These are phyloP conservation scores for Premnoplex brunnescens DNA, from an alignment of 2,797 vertebrate genomes.

Conservation along the genomic window DNA sequence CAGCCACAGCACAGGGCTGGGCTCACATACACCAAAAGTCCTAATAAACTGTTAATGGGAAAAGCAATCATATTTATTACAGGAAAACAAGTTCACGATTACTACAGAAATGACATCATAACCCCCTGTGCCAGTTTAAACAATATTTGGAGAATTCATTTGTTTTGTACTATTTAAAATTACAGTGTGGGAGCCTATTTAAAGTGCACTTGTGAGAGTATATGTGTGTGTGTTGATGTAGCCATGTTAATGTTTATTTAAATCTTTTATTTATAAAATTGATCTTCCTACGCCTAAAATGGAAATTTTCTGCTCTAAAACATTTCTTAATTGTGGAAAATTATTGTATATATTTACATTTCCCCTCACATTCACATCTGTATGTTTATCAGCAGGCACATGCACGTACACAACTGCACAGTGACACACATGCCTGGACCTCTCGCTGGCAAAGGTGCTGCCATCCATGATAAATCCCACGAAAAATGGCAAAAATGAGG, in stretches of 20 bases:
- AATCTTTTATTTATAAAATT: slow-evolving; percentile 66
- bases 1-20: neutral
- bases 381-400: neutral
- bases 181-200: slow-evolving; percentile 64
- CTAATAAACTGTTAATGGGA: slow-evolving; percentile 44
- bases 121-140: slow-evolving; percentile 60
- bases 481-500: neutral
- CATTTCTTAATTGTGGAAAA: slow-evolving; percentile 20
- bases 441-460: neutral
- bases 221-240: neutral
- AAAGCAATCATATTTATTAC: slow-evolving; percentile 56
- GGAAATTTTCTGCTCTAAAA: slow-evolving; percentile 50
- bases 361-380: neutral
- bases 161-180: slow-evolving; percentile 70
- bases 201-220: neutral
- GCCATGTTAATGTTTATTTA: slow-evolving; percentile 52
- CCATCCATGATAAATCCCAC: neutral
- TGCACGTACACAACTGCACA: accelerated
- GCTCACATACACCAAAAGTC: neutral
- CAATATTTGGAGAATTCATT: slow-evolving; percentile 70
- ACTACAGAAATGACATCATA: slow-evolving; percentile 65
- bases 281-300: slow-evolving; percentile 60
- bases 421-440: neutral
- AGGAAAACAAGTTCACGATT: slow-evolving; percentile 66
- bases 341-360: slow-evolving; percentile 3